Base-by-base conservation (phyloP, 2,113 vertebrate species). In the Rhinolophus sinicus region DNA sequence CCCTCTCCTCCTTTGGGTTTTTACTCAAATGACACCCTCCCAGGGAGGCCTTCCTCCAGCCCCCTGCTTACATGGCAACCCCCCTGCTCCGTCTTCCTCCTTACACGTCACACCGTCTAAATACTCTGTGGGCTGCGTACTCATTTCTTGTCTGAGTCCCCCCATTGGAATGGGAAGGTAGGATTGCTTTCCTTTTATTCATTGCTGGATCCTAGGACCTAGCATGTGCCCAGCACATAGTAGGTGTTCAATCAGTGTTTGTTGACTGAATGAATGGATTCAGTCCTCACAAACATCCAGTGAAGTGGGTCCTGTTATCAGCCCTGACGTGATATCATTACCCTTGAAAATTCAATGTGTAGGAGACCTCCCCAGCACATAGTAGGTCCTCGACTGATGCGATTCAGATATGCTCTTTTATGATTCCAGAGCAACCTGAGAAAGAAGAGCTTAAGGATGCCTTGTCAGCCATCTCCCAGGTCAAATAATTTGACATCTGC, bases 71-170 rank as follows among this genome's bases (percentile, higher is more conserved):
- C 60, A 9, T 1, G 1, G 28, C 73, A 30, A 26, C 22, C 44
- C n/a, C 35, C 38, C 47, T 38, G 38, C 28, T 19, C 33, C 60
- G 13, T 13, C 12, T 44, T 19, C 11, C 30, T 30, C 30, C 8
- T 30, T 2, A 11, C 70, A 26, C 72, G 3, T 28, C 15, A 28
- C 6, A 10, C 22, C 9, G 16, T 47, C 28, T 35, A n/a, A 67
- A 8, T 2, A 1, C 62, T 50, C 12, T 8, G 2, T 6, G 1
- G 8, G 8, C 11, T 16, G 19, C 16, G 5, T 28, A 6, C 14
- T 50, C 64, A 30, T 19, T 50, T 62, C 70, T 35, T 40, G 14
- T 40, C 86, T 65, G 75, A 56, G 21, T n/a, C 4, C 35, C 24
- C 21, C 28, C 26, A 28, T 15, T 40, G 14, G n/a, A 60, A 30